Evolutionary conservation across 2,797 vertebrate genomes (phyloP).

Genomic region (Poeciliopsis paucimaculata): DNA sequence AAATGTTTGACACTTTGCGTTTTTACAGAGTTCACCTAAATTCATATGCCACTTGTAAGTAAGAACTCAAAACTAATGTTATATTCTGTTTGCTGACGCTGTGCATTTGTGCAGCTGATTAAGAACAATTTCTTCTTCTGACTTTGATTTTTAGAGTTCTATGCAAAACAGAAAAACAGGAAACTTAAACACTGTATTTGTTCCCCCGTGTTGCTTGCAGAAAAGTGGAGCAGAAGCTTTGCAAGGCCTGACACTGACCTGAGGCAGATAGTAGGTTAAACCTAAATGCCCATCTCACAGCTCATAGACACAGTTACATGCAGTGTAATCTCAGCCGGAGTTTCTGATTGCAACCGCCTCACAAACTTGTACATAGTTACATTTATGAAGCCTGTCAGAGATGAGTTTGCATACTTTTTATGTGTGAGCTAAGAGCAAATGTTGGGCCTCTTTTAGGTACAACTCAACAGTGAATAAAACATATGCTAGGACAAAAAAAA

Average conservation of each 20-base stretch:
- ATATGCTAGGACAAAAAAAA: slow-evolving; percentile 12
- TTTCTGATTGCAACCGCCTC: slow-evolving; percentile 87
- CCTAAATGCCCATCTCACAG: slow-evolving; percentile 87
- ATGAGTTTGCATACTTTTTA: background rate
- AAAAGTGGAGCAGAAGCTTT: slow-evolving; percentile 47
- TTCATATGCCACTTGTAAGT: background rate
- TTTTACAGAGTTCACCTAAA: background rate
- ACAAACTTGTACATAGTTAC: slow-evolving; percentile 66
- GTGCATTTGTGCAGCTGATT: background rate
- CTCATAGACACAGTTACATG: slow-evolving; percentile 84
- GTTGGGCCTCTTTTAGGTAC: background rate
- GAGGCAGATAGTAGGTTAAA: slow-evolving; percentile 83
- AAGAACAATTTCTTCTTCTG: background rate
- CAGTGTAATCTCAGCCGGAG: slow-evolving; percentile 89
- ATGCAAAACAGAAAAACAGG: slow-evolving; percentile 9
- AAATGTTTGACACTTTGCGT: background rate
- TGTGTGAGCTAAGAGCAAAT: background rate
- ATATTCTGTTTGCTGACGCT: background rate
- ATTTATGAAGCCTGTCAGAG: slow-evolving; percentile 26
- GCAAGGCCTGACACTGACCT: slow-evolving; percentile 82
- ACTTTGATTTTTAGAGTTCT: background rate
- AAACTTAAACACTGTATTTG: slow-evolving; percentile 21
- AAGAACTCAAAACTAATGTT: background rate
- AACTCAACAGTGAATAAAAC: slow-evolving; percentile 5
- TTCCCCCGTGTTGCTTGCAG: slow-evolving; percentile 27